Evolutionary conservation across 2,888 invertebrate genomes (phyloP), one percentile per base, ranked within the genome.

Genomic region (Clistopyga incitator): DNA sequence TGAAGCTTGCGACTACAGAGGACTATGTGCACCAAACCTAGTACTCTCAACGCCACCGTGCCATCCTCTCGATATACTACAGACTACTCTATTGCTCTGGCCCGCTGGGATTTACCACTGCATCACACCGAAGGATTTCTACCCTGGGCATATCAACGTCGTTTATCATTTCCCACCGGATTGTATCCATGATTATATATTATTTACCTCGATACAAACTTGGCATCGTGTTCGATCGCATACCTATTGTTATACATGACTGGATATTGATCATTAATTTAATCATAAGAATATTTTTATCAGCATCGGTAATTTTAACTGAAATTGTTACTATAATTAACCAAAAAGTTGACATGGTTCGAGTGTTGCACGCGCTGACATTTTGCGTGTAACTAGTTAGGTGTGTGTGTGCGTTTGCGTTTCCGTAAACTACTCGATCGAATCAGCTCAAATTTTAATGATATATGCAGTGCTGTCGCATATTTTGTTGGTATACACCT

Each of bases 1-100:
- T 78, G 70, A 61, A 70, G 78, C 75, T 82, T 78, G 78, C 61
- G 70, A 64, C 74, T 78, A 54, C 64, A 54, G 75, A 75, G 47
- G 20, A 65, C 74, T 67, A 50, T 72, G 56, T 59, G 71, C 72
- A 78, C 67, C 72, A 71, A 77, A 50, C 25, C 52, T 54, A 29
- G 45, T 54, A 81, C 81, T 72, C 45, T 56, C 56, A 23, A 72
- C 72, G 54, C 18, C 13, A 76, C 71, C 65, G n/a, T 15, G 18
- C 47, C 47, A 45, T 25, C 54, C 20, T 18, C 50, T 34, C 52
- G 23, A 75, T 45, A 70, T 42, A 56, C 34, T n/a, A 52, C 65
- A 20, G 65, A 42, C 50, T 56, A 52, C 13, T 50, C 56, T 52
- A 75, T 82, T 54, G 74, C 64, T 38, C 54, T 25, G 74, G 78